These are phyloP conservation scores for Priapulus caudatus DNA, from an alignment of 2,888 invertebrate genomes.

Conservation along the genomic window DNA sequence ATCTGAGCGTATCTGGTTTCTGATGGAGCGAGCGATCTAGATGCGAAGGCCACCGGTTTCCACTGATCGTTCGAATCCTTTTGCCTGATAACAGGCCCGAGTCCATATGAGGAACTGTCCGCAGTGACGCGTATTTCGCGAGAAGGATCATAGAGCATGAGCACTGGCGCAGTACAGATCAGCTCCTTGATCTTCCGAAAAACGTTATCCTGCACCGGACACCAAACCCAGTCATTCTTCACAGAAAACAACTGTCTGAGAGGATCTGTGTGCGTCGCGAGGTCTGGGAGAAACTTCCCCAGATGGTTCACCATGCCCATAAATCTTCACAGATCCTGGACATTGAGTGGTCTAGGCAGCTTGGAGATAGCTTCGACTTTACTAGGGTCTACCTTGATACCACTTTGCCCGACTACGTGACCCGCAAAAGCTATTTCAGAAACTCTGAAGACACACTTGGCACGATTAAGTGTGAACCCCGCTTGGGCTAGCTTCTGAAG, in stretches of 20 bases:
- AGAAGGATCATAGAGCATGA: constrained; percentile 29
- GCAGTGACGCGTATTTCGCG: constrained; percentile 23
- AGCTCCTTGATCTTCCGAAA: constrained; percentile 27
- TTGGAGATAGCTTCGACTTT: constrained; percentile 10
- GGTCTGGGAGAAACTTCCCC: constrained; percentile 6
- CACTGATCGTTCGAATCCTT: constrained; percentile 20
- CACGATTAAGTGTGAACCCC: too few relatives aligned
- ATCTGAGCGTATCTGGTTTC: constrained; percentile 35
- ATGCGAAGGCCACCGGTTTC: constrained; percentile 33
- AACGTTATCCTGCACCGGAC: constrained; percentile 15
- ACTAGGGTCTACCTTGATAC: constrained; percentile 9
- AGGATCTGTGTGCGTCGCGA: constrained; percentile 8
- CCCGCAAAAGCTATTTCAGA: too few relatives aligned
- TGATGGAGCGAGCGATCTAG: constrained; percentile 26
- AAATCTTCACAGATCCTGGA: constrained; percentile 6
- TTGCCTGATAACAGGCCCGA: constrained; percentile 31
- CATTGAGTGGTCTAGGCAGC: constrained; percentile 8
- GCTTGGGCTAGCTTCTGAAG: too few relatives aligned
- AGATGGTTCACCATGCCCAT: constrained; percentile 8
- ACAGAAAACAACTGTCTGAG: constrained; percentile 9
- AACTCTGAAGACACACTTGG: too few relatives aligned
- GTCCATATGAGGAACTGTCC: constrained; percentile 30
- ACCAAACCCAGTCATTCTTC: constrained; percentile 9
- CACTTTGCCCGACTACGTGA: too few relatives aligned
- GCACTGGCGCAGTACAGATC: constrained; percentile 25